These are phyloP conservation scores for Gavialis gangeticus DNA, from an alignment of 2,113 vertebrate species.

Conservation along the genomic window DNA sequence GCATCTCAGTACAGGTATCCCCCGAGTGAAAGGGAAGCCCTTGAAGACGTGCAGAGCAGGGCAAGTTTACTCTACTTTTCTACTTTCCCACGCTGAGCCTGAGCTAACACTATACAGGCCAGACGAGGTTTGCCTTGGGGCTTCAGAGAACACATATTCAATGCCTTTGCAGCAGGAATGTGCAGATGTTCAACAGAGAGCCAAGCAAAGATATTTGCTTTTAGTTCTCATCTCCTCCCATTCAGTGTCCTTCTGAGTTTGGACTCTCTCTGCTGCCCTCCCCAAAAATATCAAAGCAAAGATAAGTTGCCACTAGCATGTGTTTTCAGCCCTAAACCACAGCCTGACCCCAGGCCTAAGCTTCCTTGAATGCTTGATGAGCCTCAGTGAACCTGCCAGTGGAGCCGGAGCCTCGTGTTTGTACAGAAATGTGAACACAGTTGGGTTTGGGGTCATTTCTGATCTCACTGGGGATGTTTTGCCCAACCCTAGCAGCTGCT, in stretches of 20 bases:
- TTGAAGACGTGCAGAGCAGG: neutral
- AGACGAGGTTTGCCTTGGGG: neutral
- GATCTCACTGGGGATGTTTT: neutral
- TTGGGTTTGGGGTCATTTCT: neutral
- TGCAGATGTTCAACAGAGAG: neutral
- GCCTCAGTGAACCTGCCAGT: neutral
- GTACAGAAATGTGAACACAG: neutral
- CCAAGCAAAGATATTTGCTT: neutral
- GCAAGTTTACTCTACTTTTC: neutral
- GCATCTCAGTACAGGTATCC: neutral
- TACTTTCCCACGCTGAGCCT: neutral
- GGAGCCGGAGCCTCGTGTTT: neutral
- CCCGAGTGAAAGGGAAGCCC: neutral
- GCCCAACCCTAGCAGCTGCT: neutral
- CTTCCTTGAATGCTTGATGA: neutral
- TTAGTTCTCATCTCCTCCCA: neutral
- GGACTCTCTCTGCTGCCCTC: too few relatives aligned
- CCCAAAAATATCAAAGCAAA: neutral
- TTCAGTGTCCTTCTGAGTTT: neutral
- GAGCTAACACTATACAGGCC: neutral
- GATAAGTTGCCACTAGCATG: neutral
- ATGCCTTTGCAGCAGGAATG: neutral
- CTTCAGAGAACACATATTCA: neutral
- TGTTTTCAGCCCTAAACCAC: neutral
- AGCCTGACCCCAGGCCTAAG: neutral